Conservation (phyloP, 2,113 vertebrate genomes). For the Montifringilla adamsi region DNA sequence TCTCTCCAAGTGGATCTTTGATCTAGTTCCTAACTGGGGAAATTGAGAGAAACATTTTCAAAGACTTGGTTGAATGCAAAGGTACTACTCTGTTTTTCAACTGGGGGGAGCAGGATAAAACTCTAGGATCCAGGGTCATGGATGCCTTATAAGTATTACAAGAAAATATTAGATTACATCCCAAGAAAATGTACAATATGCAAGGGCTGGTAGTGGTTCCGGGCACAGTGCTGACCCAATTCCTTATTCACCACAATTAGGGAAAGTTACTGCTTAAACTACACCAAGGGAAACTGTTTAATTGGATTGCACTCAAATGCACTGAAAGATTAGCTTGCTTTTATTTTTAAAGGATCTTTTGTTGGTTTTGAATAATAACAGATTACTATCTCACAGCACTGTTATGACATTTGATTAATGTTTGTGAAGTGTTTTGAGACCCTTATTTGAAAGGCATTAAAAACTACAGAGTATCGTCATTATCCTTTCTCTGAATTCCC, state of each 20-base stretch:
- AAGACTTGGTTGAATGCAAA: neutral
- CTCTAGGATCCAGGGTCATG: neutral
- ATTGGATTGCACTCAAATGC: neutral
- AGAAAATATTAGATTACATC: neutral
- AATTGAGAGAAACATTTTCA: neutral
- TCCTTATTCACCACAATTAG: fast-evolving
- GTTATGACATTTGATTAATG: conserved; percentile 24
- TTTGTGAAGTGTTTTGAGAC: conserved; percentile 25
- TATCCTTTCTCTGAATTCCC: conserved; percentile 35
- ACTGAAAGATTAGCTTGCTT: neutral
- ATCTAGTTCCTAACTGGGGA: neutral
- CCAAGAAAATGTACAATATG: fast-evolving
- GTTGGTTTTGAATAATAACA: neutral
- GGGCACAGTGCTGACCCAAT: neutral
- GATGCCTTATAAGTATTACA: neutral
- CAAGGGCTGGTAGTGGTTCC: neutral
- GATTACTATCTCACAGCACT: neutral
- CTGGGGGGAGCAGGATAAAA: neutral
- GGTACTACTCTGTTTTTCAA: neutral
- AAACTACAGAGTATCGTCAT: conserved; percentile 20
- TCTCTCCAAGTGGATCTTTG: neutral
- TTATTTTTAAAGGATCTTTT: conserved; percentile 11
- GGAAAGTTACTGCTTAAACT: neutral
- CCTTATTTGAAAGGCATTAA: conserved; percentile 22
- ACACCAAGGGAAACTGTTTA: neutral